Evolutionary conservation across 2,888 invertebrate species (phyloP).

Genomic region (Andrena chrysosceles): DNA sequence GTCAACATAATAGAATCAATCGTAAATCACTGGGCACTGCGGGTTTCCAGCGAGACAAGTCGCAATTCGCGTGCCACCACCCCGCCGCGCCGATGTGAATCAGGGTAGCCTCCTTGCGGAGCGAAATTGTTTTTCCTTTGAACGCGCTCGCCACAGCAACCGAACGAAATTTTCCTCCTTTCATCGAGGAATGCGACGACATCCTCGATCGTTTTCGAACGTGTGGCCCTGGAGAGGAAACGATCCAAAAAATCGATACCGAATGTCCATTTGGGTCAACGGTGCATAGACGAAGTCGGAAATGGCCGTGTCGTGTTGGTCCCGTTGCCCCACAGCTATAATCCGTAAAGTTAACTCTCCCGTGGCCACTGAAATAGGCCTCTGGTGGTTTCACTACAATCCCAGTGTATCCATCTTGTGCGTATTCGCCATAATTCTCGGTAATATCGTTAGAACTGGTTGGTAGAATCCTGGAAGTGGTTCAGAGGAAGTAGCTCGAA

Average conservation of each 20-base stretch:
- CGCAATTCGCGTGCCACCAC: not conserved
- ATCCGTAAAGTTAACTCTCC: slow-evolving; percentile 55
- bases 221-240: not conserved
- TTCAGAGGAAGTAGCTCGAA: not conserved
- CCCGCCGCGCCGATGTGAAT: no score
- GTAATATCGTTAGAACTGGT: slow-evolving; percentile 46
- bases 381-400: slow-evolving; percentile 58
- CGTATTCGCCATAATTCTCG: slow-evolving; percentile 38
- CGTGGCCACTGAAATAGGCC: slow-evolving; percentile 56
- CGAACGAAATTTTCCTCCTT: not conserved
- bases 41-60: not conserved
- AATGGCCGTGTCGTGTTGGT: slow-evolving; percentile 31
- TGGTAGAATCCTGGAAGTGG: slow-evolving; percentile 23
- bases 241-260: slow-evolving; percentile 47
- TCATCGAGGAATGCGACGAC: slow-evolving; percentile 1
- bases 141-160: not conserved
- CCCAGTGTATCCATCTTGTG: slow-evolving; percentile 26
- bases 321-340: slow-evolving; percentile 45
- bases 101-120: not conserved
- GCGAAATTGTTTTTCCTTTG: slow-evolving; percentile 10
- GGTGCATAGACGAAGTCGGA: slow-evolving; percentile 39
- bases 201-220: not conserved
- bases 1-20: not conserved
- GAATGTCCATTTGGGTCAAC: slow-evolving; percentile 3
- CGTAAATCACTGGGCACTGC: not conserved